phyloP scores from a whole-genome alignment of 2,888 invertebrate species.

The Dermolepida albohirtum region DNA sequence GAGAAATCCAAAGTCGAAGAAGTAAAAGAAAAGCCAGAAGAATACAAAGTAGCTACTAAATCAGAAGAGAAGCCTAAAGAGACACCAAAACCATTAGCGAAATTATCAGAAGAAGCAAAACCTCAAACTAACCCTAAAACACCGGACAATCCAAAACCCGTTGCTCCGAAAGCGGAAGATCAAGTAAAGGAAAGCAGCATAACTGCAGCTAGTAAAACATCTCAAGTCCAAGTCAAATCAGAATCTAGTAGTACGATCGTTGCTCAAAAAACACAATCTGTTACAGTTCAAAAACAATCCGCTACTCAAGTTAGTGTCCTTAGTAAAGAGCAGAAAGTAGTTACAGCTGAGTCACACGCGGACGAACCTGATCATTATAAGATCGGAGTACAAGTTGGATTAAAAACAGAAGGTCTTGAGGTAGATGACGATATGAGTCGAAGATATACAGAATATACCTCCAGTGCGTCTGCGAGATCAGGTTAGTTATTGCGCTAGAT shows the following conservation, averaged over 20 bases:
- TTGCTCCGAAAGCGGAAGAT: constrained; percentile 24
- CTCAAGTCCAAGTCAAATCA: constrained; percentile 19
- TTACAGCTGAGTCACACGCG: constrained; percentile 54
- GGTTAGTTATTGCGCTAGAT: constrained; percentile 50
- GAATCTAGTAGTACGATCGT: constrained; percentile 20
- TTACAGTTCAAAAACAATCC: constrained; percentile 31
- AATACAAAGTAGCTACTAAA: constrained; percentile 42
- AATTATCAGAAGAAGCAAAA: constrained; percentile 21
- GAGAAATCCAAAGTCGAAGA: constrained; percentile 38
- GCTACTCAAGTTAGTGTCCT: constrained; percentile 36
- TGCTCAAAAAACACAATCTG: constrained; percentile 30
- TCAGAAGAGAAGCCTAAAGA: constrained; percentile 43
- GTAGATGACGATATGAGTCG: constrained; percentile 58
- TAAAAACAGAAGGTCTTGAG: constrained; percentile 39
- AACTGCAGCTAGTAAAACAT: constrained; percentile 9
- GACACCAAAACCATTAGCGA: constrained; percentile 47
- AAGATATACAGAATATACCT: constrained; percentile 55
- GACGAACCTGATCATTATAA: constrained; percentile 53
- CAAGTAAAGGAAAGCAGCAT: not conserved
- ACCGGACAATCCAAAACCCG: constrained; percentile 19
- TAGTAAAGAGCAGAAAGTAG: constrained; percentile 48
- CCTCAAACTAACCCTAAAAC: constrained; percentile 26
- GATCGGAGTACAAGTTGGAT: constrained; percentile 43
- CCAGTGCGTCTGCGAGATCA: constrained; percentile 53
- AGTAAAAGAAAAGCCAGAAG: constrained; percentile 46